A percentile compares a stretch with the other conserved stretches of the same genome.
These are phyloP conservation scores for Ia io DNA, from an alignment of 2,113 vertebrate genomes.

Conservation along the genomic window DNA sequence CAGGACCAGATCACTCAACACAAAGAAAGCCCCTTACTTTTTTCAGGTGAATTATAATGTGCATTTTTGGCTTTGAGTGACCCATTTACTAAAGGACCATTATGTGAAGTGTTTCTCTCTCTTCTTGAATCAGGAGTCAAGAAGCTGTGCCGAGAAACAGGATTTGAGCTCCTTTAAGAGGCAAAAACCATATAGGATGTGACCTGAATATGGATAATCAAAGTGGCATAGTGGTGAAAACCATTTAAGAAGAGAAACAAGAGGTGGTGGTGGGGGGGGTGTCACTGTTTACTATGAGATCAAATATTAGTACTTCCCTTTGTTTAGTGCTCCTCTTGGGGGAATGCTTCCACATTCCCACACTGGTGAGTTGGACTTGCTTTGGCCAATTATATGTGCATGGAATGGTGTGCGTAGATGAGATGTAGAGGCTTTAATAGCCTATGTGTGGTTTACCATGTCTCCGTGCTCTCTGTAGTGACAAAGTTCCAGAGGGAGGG, in stretches of 20 bases:
- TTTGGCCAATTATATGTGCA: background rate
- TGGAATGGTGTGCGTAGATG: background rate
- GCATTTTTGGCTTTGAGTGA: background rate
- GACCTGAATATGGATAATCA: background rate
- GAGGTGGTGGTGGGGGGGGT: background rate
- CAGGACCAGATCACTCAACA: background rate
- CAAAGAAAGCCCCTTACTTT: background rate
- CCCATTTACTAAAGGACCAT: background rate
- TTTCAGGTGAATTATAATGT: background rate
- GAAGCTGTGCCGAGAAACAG: background rate
- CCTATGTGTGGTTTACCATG: background rate
- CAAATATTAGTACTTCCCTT: background rate
- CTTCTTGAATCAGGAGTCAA: background rate
- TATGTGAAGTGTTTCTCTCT: background rate
- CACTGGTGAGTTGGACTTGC: background rate
- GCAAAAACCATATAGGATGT: background rate
- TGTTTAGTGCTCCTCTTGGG: too few species aligned
- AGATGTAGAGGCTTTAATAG: background rate
- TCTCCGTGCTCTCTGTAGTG: background rate
- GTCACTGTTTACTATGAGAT: background rate
- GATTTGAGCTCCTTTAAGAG: background rate
- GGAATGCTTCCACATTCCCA: background rate
- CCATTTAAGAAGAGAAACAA: background rate
- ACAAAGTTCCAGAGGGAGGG: background rate
- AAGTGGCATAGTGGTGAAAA: background rate